phyloP scores from a whole-genome alignment of 2,888 invertebrate genomes.

The Melieria crassipennis region DNA sequence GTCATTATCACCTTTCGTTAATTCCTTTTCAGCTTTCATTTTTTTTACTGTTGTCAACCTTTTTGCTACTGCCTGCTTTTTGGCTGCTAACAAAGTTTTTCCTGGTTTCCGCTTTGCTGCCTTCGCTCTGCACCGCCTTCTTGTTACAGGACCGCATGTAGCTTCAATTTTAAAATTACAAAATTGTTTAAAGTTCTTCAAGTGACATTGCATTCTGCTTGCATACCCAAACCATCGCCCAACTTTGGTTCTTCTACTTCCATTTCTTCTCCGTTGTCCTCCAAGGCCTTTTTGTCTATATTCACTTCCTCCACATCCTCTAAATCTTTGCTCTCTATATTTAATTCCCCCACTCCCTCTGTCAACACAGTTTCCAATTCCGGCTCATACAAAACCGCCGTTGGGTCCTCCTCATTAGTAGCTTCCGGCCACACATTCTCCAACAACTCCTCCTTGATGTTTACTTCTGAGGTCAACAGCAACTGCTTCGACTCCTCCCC shows the following conservation, averaged over 20 bases:
- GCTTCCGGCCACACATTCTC: constrained; percentile 35
- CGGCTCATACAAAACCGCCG: constrained; percentile 46
- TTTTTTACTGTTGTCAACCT: not conserved
- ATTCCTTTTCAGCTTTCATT: not conserved
- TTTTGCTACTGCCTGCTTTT: not conserved
- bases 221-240: too few relatives aligned
- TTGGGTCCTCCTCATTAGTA: constrained; percentile 3
- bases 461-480: not conserved
- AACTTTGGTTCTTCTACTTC: not conserved
- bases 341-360: constrained; percentile 41
- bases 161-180: too few relatives aligned
- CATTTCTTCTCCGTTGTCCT: not conserved
- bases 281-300: not conserved
- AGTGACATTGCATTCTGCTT: too few relatives aligned
- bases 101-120: constrained; percentile 18
- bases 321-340: constrained; percentile 36
- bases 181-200: too few relatives aligned
- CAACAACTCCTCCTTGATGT: constrained; percentile 41
- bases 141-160: too few relatives aligned
- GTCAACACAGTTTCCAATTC: constrained; percentile 35
- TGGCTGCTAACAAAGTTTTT: not conserved
- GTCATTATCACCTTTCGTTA: not conserved
- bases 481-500: not conserved
- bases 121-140: too few relatives aligned
- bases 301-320: constrained; percentile 39